phyloP scores from a whole-genome alignment of 1,140 invertebrate genomes.

The Bilobella aurantiaca region DNA sequence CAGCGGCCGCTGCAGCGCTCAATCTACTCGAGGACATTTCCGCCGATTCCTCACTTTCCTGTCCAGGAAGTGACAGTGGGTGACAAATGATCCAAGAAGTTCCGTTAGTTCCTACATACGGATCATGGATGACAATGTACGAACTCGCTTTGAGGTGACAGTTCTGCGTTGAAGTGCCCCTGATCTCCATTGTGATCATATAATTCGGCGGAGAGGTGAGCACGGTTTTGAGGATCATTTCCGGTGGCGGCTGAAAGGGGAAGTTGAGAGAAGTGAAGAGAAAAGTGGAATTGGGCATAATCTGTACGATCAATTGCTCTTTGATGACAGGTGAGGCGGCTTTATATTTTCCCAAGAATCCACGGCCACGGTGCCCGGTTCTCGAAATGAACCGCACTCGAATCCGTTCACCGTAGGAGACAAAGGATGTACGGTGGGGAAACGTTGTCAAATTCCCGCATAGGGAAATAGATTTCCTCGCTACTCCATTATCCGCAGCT shows the following conservation, averaged over 20 bases:
- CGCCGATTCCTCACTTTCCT: not conserved
- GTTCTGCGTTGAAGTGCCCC: conserved; percentile 15
- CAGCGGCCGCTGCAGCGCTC: not conserved
- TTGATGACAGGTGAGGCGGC: conserved; percentile 23
- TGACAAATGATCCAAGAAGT: conserved; percentile 54
- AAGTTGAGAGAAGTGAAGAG: conserved; percentile 43
- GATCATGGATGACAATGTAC: conserved; percentile 51
- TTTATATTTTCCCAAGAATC: conserved; percentile 31
- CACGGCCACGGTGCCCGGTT: conserved; percentile 23
- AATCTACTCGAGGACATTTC: not conserved
- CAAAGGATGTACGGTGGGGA: conserved; percentile 40
- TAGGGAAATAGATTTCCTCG: conserved; percentile 7
- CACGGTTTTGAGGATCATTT: conserved; percentile 45
- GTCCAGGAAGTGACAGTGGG: conserved; percentile 18
- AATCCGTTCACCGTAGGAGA: conserved; percentile 49
- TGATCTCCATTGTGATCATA: conserved; percentile 39
- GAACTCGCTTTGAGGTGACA: conserved; percentile 36
- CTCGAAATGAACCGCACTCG: conserved; percentile 42
- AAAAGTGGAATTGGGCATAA: conserved; percentile 19
- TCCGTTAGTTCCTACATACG: conserved; percentile 54
- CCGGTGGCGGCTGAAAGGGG: conserved; percentile 43
- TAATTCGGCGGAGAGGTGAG: conserved; percentile 49
- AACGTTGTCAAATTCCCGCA: conserved; percentile 32
- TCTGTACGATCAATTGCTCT: conserved; percentile 21
- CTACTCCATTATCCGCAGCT: conserved; percentile 36